Conservation (phyloP, 2,888 invertebrate genomes). For the Zele albiditarsus region DNA sequence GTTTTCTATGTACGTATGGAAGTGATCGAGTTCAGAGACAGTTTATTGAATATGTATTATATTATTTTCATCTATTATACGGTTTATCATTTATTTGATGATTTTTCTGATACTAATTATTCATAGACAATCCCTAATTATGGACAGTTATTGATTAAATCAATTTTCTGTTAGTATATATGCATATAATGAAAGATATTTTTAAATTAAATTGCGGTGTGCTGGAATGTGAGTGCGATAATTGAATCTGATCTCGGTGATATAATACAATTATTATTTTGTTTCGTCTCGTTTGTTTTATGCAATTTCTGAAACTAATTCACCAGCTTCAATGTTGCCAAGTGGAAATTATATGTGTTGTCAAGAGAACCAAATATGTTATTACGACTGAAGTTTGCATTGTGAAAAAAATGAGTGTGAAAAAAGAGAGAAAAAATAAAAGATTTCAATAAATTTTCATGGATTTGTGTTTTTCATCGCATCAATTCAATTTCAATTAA, state of each 20-base stretch:
- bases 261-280: neutral
- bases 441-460: slow-evolving; percentile 37
- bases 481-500: slow-evolving; percentile 12
- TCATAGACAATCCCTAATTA: neutral
- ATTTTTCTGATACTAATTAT: neutral
- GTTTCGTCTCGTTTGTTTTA: neutral
- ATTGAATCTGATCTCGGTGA: neutral
- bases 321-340: slow-evolving; percentile 21
- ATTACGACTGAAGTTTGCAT: slow-evolving; percentile 3
- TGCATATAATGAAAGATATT: neutral
- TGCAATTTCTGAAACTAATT: slow-evolving; percentile 16
- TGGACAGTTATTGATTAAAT: neutral
- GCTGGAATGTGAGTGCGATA: neutral
- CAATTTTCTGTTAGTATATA: neutral
- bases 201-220: neutral
- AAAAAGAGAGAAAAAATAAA: slow-evolving; percentile 26
- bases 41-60: slow-evolving; percentile 19
- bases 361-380: slow-evolving; percentile 4
- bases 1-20: slow-evolving; percentile 28
- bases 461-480: slow-evolving; percentile 28
- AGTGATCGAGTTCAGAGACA: slow-evolving; percentile 46
- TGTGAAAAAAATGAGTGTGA: slow-evolving; percentile 27
- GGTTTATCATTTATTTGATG: neutral
- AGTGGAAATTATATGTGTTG: slow-evolving; percentile 23
- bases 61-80: neutral